Base-by-base conservation (phyloP, 2,113 vertebrate genomes). In the Myotis yumanensis region DNA sequence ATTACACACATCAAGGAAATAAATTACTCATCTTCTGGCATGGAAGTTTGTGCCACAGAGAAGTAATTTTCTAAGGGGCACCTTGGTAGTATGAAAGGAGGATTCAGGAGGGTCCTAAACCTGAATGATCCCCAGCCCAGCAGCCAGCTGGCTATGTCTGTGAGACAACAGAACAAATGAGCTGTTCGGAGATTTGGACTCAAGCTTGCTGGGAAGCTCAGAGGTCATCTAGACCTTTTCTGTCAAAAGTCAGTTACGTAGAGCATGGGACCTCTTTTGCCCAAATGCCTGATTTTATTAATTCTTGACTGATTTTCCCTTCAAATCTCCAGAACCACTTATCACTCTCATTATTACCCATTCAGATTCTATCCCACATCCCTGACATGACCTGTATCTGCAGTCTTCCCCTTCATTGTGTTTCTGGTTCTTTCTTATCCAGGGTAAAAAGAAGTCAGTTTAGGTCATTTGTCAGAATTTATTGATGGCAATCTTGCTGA, bases 1-100 rank as follows among this genome's bases (percentile, higher is more conserved):
- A 52, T 90, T 66, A 73, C 82, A 81, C 32, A 16, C 40, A 51
- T 8, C 59, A 93, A 86, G 76, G 86, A 97, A 95, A 95, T 43
- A 62, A 84, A 87, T 96, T 77, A 93, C 57, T 96, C 91, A 87
- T 87, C 86, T 64, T 89, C 94, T 95, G 93, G 93, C 90, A 54
- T 20, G 15, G 68, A 46, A 22, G 80, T 43, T 71, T 43, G 52
- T 80, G 52, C 76, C 86, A 81, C 11, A 71, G 95, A 91, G 66
- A 96, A 97, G 68, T 88, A 35, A 46, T 73, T 93, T 97, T 93
- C 86, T 91, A 87, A 95, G 95, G 59, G 93, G 48, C 69, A 68
- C 30, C 89, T 85, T 92, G 54, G 48, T 87, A 6, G 12, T 66
- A 73, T 94, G 72, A 95, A 96, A 91, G 68, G 46, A 72, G 40